Base-by-base conservation (phyloP, 2,797 vertebrate species). In the Trichosurus vulpecula region DNA sequence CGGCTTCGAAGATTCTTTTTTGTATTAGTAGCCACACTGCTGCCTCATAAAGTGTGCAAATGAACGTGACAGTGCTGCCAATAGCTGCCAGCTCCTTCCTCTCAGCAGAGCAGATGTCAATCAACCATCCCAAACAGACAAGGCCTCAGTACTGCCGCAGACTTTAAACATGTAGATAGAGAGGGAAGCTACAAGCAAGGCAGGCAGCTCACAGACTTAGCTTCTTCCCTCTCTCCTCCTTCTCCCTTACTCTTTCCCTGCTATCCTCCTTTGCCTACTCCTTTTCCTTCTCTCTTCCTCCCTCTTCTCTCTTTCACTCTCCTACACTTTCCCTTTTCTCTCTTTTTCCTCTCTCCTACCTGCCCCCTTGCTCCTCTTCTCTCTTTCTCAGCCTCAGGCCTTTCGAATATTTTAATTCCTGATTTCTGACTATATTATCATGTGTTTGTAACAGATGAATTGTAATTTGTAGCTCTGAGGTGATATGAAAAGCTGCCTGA, bases 91-190 rank as follows among this genome's bases (percentile, higher is more conserved):
- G 98, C 98, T 98, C 98, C 98, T 99, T 99, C 99, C 99, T 98
- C 99, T 99, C 99, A 27, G 97, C 99, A 98, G 99, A 99, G 99
- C 99, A 99, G 99, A 99, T 99, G 99, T 99, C 99, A 99, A 99
- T 99, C 99, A 99, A 99, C 99, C 98, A 98, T 98, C 98, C 98
- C 99, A 98, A 98, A 98, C 99, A 99, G 99, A 99, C 98, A 98
- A 98, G 98, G 98, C 98, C 98, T 98, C 95, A n/a, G 94, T 94
- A 97, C 98, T 98, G 98, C 98, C 25, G 96, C 98, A 99, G 99
- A 99, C 98, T 98, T 98, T 94, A 98, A 98, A 98, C 97, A 98
- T 98, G 99, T 98, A 99, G 97, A 97, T 97, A 97, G 95, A 96
- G 98, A 97, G 97, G 97, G 98, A 98, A 98, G 98, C 97, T 97